Base-by-base conservation (phyloP, 2,113 vertebrate genomes). In the Leptobrachium ailaonicum region DNA sequence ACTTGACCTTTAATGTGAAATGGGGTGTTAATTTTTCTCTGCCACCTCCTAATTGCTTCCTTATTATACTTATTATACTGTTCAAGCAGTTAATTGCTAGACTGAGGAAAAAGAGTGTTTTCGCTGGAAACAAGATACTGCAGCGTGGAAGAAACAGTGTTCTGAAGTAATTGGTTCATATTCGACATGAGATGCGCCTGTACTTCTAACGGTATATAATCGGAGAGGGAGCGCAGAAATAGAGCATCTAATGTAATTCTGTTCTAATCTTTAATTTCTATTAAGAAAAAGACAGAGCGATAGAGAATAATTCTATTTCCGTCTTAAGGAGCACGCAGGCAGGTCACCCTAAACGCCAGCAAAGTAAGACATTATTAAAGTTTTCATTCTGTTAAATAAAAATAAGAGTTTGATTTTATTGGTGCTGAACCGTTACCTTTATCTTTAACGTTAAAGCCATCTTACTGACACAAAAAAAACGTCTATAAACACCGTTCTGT, bases 31-130 rank as follows among this genome's bases (percentile, higher is more conserved):
- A 94, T 94, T 94, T 94, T 93, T 92, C 90, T 92, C 90, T 92
- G 93, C 91, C 92, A 93, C 92, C 91, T 94, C 91, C 93, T 94
- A 95, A 93, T 92, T 93, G 92, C 92, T 93, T 94, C 92, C 92
- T 94, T 92, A 92, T 94, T 93, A 92, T 92, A 92, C 92, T 93
- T 92, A 92, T 94, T 93, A 92, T 92, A 92, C 90, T 92, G 89
- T 93, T 93, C 92, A 94, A 94, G 90, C 91, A 92, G 91, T 94
- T 95, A 94, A 94, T 94, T 94, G 93, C 92, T 92, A 90, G 89
- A 92, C 91, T 87, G 89, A 90, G 89, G 92, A 90, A 92, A 32
- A 92, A 93, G 89, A 90, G 89, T 90, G 91, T 93, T 93, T 94
- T 92, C 90, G 91, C 89, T 90, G 90, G 86, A 92, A 90, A 93